Evolutionary conservation across 2,888 invertebrate species (phyloP).

Genomic region (Morpho deidamia): DNA sequence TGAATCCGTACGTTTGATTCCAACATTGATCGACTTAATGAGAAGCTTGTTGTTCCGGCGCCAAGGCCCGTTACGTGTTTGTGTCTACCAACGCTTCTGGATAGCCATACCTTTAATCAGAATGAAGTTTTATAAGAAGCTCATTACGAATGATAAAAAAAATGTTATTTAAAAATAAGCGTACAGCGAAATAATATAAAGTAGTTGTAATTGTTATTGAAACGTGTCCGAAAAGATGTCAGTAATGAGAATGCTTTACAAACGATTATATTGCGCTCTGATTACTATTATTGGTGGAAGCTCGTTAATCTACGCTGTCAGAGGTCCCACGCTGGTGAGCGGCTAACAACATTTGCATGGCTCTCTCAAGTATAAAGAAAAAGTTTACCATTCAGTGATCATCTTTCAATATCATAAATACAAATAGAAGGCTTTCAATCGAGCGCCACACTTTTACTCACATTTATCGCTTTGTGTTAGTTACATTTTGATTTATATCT

Average conservation of each 20-base stretch:
- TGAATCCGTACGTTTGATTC: conserved; percentile 66
- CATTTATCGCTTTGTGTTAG: conserved; percentile 41
- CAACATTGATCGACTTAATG: conserved; percentile 64
- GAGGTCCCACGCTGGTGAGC: conserved; percentile 52
- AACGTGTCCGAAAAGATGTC: conserved; percentile 39
- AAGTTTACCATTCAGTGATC: conserved; percentile 47
- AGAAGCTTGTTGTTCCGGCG: conserved; percentile 55
- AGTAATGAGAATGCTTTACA: conserved; percentile 44
- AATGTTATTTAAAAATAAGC: conserved; percentile 59
- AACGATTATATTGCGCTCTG: conserved; percentile 33
- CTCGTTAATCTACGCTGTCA: conserved; percentile 49
- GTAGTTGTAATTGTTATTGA: conserved; percentile 27
- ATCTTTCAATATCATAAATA: conserved; percentile 33
- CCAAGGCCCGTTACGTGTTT: conserved; percentile 55
- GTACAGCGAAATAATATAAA: conserved; percentile 37
- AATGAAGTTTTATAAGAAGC: conserved; percentile 41
- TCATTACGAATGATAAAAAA: conserved; percentile 45
- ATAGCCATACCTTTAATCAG: conserved; percentile 33
- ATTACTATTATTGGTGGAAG: conserved; percentile 46
- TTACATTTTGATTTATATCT: conserved; percentile 56
- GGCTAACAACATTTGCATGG: conserved; percentile 58
- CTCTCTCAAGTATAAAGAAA: conserved; percentile 10
- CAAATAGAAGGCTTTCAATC: conserved; percentile 51
- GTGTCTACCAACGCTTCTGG: conserved; percentile 46
- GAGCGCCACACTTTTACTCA: conserved; percentile 67